Percentiles rank a stretch among this genome's conserved stretches.
Conservation (phyloP, 1,140 invertebrate species). For the Orussus abietinus region DNA sequence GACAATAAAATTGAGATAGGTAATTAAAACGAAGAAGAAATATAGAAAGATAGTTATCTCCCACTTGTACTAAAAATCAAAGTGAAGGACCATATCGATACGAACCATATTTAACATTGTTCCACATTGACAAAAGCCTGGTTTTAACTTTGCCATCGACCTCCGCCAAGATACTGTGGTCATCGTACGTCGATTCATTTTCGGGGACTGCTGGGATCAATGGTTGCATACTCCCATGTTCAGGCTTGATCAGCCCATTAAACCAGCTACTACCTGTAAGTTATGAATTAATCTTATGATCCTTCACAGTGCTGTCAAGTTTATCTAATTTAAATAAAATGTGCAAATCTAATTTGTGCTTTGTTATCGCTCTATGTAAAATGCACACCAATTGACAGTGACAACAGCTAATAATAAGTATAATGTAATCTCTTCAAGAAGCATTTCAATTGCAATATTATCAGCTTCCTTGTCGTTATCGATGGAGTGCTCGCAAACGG, state of each 20-base stretch:
- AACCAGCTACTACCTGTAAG: slow-evolving; percentile 26
- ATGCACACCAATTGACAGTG: too few relatives aligned
- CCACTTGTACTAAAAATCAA: slow-evolving; percentile 2
- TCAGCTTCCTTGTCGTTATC: too few relatives aligned
- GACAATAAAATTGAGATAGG: slow-evolving; percentile 13
- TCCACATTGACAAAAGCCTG: slow-evolving; percentile 80
- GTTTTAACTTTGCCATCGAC: slow-evolving; percentile 76
- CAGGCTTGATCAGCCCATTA: slow-evolving; percentile 32
- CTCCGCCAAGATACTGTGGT: slow-evolving; percentile 47
- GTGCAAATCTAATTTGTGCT: too few relatives aligned
- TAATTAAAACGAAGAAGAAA: slow-evolving; percentile 17
- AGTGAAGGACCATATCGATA: slow-evolving; percentile 14
- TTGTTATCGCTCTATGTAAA: too few relatives aligned
- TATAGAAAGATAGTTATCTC: not conserved
- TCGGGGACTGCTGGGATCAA: slow-evolving; percentile 28
- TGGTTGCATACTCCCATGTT: slow-evolving; percentile 34
- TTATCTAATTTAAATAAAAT: too few relatives aligned
- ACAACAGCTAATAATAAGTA: too few relatives aligned
- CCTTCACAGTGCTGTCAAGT: not conserved
- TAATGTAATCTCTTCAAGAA: too few relatives aligned
- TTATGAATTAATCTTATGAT: not conserved
- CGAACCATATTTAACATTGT: slow-evolving; percentile 83
- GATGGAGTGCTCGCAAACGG: too few relatives aligned
- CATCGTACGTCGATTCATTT: slow-evolving; percentile 32
- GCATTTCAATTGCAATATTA: too few relatives aligned